Conservation (phyloP, 2,797 vertebrate genomes). For the Brachyalestes nurse region DNA sequence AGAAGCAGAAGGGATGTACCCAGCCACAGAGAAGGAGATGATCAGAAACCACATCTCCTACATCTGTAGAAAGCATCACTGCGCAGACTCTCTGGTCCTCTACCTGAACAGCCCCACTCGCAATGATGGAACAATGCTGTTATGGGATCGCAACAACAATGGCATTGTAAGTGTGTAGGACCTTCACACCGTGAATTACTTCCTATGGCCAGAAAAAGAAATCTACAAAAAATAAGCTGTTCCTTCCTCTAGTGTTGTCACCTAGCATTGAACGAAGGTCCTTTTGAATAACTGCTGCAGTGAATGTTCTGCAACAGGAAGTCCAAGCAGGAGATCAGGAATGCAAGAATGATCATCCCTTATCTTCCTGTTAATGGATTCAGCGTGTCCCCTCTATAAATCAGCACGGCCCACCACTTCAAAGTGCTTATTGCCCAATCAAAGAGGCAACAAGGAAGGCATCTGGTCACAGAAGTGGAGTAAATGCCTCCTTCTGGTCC, state of each 20-base stretch:
- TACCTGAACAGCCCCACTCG: slow-evolving; percentile 83
- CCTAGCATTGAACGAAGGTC: not conserved
- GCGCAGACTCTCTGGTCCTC: slow-evolving; percentile 80
- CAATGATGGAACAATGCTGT: slow-evolving; percentile 82
- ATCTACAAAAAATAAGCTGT: not conserved
- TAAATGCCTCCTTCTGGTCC: slow-evolving; percentile 39
- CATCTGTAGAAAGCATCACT: slow-evolving; percentile 82
- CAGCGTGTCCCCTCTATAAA: slow-evolving; percentile 47
- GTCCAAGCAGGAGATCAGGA: slow-evolving; percentile 46
- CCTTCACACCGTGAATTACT: not conserved
- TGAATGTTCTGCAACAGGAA: slow-evolving; percentile 23
- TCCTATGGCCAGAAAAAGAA: not conserved
- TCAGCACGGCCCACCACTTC: slow-evolving; percentile 47
- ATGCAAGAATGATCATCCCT: slow-evolving; percentile 50
- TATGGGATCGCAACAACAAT: slow-evolving; percentile 84
- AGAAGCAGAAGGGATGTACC: slow-evolving; percentile 75
- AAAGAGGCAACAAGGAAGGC: slow-evolving; percentile 45
- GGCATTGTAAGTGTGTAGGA: slow-evolving; percentile 74
- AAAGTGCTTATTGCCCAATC: slow-evolving; percentile 52
- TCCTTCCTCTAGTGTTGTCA: not conserved
- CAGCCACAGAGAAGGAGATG: slow-evolving; percentile 79
- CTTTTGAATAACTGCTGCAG: slow-evolving; percentile 23
- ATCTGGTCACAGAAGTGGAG: slow-evolving; percentile 37
- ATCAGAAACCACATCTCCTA: slow-evolving; percentile 83
- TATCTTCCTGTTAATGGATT: slow-evolving; percentile 60